Base-by-base conservation (phyloP, 2,888 invertebrate genomes). In the Reticulitermes lucifugus region DNA sequence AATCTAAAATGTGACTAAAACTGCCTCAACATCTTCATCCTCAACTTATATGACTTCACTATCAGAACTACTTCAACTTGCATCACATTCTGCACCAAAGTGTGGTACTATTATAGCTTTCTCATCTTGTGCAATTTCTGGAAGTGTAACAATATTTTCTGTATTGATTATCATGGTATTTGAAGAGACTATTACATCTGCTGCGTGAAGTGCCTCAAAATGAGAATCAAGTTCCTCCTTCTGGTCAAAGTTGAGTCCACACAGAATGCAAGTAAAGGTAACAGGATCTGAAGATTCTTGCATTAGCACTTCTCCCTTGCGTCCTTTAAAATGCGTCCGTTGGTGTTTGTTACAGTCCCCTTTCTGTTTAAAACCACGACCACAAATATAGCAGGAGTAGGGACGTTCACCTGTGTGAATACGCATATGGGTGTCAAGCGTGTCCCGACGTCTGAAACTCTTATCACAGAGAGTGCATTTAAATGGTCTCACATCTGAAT, bases 271-370 rank as follows among this genome's bases (percentile, higher is more conserved):
- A 73, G 7, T 29, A 70, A 70, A 70, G 29, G 25, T 29, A 0
- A 70, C 29, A 29, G n/a, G 3, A 29, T 2, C 21, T 41, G 35
- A 12, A 29, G 21, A 7, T 6, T 73, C 41, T 18, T 18, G 18
- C 5, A 73, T n/a, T 21, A 14, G 18, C 41, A 73, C 73, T 7
- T 6, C 29, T 29, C 14, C 21, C 21, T 41, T 29, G 35, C 41
- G 55, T 55, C 80, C 71, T 25, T 79, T 79, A 14, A 70, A 79
- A 86, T 90, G 90, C 14, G 86, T 84, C 21, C 71, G 55, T 43
- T 85, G 70, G 46, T 87, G 87, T n/a, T 87, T 87, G 25, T 79
- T 85, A n/a, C 86, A 84, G 80, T 87, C 87, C 0, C 87, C 87
- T 46, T 86, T 85, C 65, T 87, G 87, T 6, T 80, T 85, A 75